Percentiles rank a stretch among this genome's conserved stretches.
Conservation (phyloP, 2,113 vertebrate species). For the Calidris pugnax region DNA sequence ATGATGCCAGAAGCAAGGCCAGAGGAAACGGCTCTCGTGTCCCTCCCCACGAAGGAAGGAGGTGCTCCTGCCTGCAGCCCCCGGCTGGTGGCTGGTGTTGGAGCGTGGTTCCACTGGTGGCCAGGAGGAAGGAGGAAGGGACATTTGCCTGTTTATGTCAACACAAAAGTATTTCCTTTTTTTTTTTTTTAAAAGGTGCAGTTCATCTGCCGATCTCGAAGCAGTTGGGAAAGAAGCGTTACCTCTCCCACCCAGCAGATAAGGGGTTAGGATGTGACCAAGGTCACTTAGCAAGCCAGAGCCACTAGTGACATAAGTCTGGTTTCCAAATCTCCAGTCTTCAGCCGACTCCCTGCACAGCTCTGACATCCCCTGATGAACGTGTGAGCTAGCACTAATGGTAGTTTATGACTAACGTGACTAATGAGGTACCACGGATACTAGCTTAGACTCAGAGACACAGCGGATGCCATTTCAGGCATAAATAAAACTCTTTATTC, state of each 20-base stretch:
- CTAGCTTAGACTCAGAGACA: neutral
- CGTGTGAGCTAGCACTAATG: neutral
- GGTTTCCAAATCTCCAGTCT: neutral
- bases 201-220: neutral
- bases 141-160: neutral
- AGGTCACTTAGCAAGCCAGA: neutral
- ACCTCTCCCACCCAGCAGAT: neutral
- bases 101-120: rapidly evolving
- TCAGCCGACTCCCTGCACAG: neutral
- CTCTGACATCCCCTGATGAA: neutral
- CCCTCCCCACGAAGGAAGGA: neutral
- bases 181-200: rapidly evolving
- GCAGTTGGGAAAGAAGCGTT: neutral
- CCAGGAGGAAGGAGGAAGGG: neutral
- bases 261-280: neutral
- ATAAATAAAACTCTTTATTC: neutral
- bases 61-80: neutral
- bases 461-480: neutral
- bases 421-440: neutral
- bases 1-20: neutral
- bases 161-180: neutral
- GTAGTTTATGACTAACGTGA: neutral
- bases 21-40: neutral
- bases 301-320: neutral
- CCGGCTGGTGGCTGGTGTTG: rapidly evolving